Conservation (phyloP, 2,888 invertebrate species). For the Orchesella flavescens region DNA sequence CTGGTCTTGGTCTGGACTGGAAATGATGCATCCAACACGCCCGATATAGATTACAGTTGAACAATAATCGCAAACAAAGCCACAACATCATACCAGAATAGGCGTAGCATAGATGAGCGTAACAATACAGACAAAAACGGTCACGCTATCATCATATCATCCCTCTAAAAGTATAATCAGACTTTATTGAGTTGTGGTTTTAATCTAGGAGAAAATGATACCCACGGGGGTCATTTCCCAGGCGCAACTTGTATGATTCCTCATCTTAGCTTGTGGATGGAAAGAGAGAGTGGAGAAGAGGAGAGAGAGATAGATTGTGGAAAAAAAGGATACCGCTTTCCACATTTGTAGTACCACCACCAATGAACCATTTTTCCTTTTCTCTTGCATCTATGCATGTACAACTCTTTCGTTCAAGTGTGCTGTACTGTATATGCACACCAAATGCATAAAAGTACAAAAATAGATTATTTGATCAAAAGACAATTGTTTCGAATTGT, state of each 20-base stretch:
- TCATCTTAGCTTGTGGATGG: slow-evolving; percentile 65
- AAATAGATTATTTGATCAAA: too few species aligned
- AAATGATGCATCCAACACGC: neutral
- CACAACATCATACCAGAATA: slow-evolving; percentile 11
- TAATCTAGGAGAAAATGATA: slow-evolving; percentile 72
- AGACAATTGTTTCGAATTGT: too few species aligned
- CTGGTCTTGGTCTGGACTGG: too few species aligned
- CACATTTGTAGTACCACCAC: slow-evolving; percentile 59
- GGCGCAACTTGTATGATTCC: slow-evolving; percentile 72
- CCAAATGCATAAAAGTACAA: too few species aligned
- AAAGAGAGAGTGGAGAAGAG: neutral
- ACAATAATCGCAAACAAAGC: neutral
- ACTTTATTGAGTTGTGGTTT: slow-evolving; percentile 73
- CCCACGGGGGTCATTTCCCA: slow-evolving; percentile 71
- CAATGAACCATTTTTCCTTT: neutral
- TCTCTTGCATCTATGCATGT: neutral
- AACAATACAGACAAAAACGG: too few species aligned
- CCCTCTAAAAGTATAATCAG: slow-evolving; percentile 71
- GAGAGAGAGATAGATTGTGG: neutral
- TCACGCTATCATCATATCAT: slow-evolving; percentile 29
- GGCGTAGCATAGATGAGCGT: neutral
- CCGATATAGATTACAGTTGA: slow-evolving; percentile 7
- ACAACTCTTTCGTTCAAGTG: too few species aligned
- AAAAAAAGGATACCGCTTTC: slow-evolving; percentile 53
- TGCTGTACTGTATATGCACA: too few species aligned